Percentiles rank a stretch among this genome's conserved stretches.
These are phyloP conservation scores for Macrotis lagotis DNA, from an alignment of 2,113 vertebrate species.

Conservation along the genomic window DNA sequence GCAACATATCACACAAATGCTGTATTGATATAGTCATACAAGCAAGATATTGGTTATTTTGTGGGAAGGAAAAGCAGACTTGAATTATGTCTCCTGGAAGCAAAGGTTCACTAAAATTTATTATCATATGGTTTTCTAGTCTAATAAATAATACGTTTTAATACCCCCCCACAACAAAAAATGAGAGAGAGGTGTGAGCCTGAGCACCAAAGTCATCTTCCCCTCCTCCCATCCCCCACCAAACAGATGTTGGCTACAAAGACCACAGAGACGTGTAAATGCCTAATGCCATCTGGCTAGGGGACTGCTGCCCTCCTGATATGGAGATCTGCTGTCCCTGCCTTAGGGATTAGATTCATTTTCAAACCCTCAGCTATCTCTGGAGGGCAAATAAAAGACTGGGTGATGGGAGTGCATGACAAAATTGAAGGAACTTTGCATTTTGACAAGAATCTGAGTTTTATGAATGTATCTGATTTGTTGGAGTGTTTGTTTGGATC, in stretches of 20 bases:
- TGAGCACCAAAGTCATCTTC: background rate
- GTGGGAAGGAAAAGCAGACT: background rate
- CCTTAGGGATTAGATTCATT: background rate
- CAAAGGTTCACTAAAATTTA: background rate
- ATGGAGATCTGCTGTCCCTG: background rate
- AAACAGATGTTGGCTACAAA: background rate
- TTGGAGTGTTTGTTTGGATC: background rate
- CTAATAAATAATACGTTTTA: slow-evolving; percentile 29
- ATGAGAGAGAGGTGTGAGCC: background rate
- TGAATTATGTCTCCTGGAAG: background rate
- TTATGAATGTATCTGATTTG: background rate
- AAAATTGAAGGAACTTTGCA: background rate
- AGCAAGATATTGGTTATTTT: background rate
- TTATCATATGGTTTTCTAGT: slow-evolving; percentile 22
- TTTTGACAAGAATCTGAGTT: background rate
- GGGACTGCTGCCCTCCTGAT: background rate
- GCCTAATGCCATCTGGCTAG: background rate
- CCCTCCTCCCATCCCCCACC: background rate
- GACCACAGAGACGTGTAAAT: background rate
- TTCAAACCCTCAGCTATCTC: background rate
- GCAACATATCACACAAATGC: background rate
- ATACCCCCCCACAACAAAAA: background rate
- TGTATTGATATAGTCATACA: background rate
- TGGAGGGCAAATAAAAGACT: background rate
- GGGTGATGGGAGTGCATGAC: background rate